These are phyloP conservation scores for Aphis gossypii DNA, from an alignment of 1,140 invertebrate genomes.

Conservation along the genomic window DNA sequence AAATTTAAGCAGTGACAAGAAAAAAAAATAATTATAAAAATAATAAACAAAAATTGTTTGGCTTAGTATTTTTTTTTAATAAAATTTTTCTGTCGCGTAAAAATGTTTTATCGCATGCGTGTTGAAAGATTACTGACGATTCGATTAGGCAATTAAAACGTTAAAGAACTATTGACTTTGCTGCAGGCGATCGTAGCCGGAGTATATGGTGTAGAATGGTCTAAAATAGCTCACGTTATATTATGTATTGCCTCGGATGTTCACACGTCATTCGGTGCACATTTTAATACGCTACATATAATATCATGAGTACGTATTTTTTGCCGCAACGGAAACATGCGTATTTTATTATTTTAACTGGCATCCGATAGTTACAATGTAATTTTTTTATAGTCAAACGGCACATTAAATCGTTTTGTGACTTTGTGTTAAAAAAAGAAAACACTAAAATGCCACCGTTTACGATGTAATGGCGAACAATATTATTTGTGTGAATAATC, in stretches of 20 bases:
- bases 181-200: neutral
- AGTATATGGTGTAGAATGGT: neutral
- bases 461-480: conserved; percentile 38
- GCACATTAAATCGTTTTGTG: conserved; percentile 52
- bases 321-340: conserved; percentile 51
- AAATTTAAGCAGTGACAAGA: neutral
- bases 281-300: conserved; percentile 38
- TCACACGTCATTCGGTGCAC: conserved; percentile 50
- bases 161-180: conserved; percentile 31
- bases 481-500: conserved; percentile 55
- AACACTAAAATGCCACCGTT: conserved; percentile 49
- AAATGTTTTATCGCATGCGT: neutral
- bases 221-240: conserved; percentile 30
- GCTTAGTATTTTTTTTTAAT: neutral
- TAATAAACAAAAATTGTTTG: neutral
- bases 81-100: neutral
- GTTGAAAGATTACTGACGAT: conserved; percentile 1
- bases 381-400: conserved; percentile 39
- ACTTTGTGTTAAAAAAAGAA: conserved; percentile 57
- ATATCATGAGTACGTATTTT: neutral
- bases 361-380: conserved; percentile 41
- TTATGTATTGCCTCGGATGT: conserved; percentile 37
- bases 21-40: neutral
- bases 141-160: conserved; percentile 24
- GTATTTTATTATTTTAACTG: conserved; percentile 55